Percentiles rank a stretch among this genome's conserved stretches.
Conservation (phyloP, 2,888 invertebrate genomes). For the Adelphocoris suturalis region DNA sequence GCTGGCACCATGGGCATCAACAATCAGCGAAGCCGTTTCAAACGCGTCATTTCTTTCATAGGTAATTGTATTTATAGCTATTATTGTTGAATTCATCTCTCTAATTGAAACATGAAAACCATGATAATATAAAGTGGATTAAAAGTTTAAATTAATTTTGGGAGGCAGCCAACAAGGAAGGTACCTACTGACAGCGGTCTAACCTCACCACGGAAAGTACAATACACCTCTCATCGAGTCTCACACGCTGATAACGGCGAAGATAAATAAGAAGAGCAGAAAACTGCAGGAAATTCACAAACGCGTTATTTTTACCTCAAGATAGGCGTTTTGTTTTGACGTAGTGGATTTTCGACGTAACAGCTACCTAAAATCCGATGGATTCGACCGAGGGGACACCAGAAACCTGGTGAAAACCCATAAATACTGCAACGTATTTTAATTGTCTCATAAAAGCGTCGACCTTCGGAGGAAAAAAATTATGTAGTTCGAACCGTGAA, state of each 20-base stretch:
- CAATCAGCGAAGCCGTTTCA: no score
- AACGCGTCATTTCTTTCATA: no score
- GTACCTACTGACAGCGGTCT: neutral
- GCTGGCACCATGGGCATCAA: no score
- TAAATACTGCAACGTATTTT: neutral
- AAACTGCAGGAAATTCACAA: no score
- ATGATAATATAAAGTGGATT: no score
- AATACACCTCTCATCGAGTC: neutral
- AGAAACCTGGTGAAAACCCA: neutral
- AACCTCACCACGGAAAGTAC: neutral
- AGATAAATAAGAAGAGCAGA: neutral
- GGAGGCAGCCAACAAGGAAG: neutral
- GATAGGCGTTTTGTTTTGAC: no score
- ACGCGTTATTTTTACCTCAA: no score
- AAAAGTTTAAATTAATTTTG: neutral
- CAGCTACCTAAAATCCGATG: no score
- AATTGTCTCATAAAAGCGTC: neutral
- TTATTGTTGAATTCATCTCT: no score
- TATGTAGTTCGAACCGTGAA: neutral
- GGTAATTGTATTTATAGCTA: no score
- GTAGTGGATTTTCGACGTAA: no score
- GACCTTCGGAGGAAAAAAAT: neutral
- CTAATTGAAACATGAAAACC: no score
- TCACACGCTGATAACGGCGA: constrained; percentile 40
- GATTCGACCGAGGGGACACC: neutral